Evolutionary conservation across 2,113 vertebrate species (phyloP).

Genomic region (Sebastes fasciatus): DNA sequence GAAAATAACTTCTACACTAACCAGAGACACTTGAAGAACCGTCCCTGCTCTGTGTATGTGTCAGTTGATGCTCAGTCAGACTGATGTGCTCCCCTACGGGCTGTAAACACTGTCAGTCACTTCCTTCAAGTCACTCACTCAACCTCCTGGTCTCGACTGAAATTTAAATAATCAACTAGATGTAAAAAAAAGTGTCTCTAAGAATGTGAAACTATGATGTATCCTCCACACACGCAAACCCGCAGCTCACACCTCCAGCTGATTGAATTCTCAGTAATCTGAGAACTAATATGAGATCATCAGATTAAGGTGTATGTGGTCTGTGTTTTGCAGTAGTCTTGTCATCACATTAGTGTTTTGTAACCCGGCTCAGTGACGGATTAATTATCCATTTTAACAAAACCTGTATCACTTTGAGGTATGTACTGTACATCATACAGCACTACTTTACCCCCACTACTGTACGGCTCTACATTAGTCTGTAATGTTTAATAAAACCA

Average conservation of each 20-base stretch:
- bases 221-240: background rate
- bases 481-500: background rate
- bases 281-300: background rate
- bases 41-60: background rate
- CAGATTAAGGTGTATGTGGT: conserved; percentile 17
- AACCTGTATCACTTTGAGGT: background rate
- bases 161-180: too few relatives aligned
- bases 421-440: background rate
- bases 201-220: too few relatives aligned
- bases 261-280: background rate
- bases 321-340: conserved; percentile 19
- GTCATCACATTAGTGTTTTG: background rate
- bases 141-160: too few relatives aligned
- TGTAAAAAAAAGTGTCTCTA: too few relatives aligned
- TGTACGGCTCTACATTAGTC: background rate
- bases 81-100: background rate
- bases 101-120: conserved; percentile 1
- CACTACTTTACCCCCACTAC: background rate
- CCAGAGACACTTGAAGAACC: background rate
- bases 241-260: background rate
- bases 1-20: background rate
- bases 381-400: background rate
- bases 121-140: background rate
- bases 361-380: background rate
- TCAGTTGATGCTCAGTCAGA: too few relatives aligned